Conservation (phyloP, 2,797 vertebrate species). For the Geotrypetes seraphini region DNA sequence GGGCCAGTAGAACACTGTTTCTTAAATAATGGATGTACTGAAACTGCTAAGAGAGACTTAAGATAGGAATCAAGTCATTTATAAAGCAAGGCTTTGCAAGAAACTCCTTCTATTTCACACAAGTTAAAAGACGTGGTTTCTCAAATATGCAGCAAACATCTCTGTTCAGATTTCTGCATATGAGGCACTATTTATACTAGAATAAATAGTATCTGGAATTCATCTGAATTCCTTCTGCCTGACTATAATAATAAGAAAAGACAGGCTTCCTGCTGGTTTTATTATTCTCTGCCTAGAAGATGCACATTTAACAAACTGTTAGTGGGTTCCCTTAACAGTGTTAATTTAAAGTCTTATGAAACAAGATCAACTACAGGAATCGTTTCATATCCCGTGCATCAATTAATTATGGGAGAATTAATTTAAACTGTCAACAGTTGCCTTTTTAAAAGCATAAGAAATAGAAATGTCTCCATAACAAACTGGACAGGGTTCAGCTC, state of each 20-base stretch:
- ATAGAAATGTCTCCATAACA: too few species aligned
- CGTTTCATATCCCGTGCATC: conserved; percentile 6
- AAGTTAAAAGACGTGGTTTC: conserved; percentile 1
- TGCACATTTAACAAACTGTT: conserved; percentile 4
- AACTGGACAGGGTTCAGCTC: too few species aligned
- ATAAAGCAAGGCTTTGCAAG: neutral
- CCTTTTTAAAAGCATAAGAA: too few species aligned
- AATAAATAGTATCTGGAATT: conserved; percentile 16
- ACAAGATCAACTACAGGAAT: conserved; percentile 5
- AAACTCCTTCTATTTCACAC: conserved; percentile 1
- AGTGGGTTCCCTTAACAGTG: conserved; percentile 11
- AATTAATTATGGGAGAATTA: conserved; percentile 16
- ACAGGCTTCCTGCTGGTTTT: conserved; percentile 18
- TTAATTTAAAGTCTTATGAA: conserved; percentile 29
- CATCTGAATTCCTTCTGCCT: conserved; percentile 12
- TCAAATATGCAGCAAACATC: conserved; percentile 1
- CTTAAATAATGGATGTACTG: neutral
- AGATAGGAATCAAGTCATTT: neutral
- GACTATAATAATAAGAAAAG: conserved; percentile 17
- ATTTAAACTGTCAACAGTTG: neutral
- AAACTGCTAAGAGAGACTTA: neutral
- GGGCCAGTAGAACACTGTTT: neutral
- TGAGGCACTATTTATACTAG: conserved; percentile 6
- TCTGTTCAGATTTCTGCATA: conserved; percentile 8
- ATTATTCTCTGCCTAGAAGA: conserved; percentile 13